These are phyloP conservation scores for Enoplosus armatus DNA, from an alignment of 2,797 vertebrate species.

Conservation along the genomic window DNA sequence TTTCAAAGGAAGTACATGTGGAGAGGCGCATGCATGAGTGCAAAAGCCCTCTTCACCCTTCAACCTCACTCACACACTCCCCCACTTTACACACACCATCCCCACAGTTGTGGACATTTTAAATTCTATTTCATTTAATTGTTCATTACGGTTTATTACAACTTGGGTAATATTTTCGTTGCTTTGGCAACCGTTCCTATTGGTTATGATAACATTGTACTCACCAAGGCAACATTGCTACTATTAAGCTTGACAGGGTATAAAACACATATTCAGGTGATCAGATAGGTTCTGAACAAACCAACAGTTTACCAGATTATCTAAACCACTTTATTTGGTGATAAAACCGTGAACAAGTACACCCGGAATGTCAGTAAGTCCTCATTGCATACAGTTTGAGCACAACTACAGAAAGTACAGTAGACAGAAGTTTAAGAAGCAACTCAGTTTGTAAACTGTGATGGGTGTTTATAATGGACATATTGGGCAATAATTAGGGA, in stretches of 20 bases:
- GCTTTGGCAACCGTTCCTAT: not conserved
- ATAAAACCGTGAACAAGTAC: not conserved
- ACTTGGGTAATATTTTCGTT: not conserved
- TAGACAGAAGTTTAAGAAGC: not conserved
- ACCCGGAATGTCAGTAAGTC: not conserved
- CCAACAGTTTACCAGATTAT: not conserved
- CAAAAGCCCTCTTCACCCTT: conserved; percentile 26
- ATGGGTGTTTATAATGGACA: not conserved
- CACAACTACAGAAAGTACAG: not conserved
- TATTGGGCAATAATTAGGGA: not conserved
- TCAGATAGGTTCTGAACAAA: not conserved
- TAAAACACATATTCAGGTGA: not conserved
- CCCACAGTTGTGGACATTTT: conserved; percentile 9
- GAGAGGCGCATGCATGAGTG: conserved; percentile 20
- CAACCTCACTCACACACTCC: conserved; percentile 18
- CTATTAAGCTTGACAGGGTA: not conserved
- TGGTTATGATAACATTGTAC: not conserved
- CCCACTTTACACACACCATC: conserved; percentile 8
- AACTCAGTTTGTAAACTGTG: not conserved
- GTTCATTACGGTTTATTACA: not conserved
- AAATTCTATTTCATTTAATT: not conserved
- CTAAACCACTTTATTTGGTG: not conserved
- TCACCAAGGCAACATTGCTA: too few relatives aligned
- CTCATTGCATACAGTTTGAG: not conserved
- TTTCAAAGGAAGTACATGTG: conserved; percentile 51